phyloP scores from a whole-genome alignment of 1,140 invertebrate species.

The Mycetomoellerius zeteki region DNA sequence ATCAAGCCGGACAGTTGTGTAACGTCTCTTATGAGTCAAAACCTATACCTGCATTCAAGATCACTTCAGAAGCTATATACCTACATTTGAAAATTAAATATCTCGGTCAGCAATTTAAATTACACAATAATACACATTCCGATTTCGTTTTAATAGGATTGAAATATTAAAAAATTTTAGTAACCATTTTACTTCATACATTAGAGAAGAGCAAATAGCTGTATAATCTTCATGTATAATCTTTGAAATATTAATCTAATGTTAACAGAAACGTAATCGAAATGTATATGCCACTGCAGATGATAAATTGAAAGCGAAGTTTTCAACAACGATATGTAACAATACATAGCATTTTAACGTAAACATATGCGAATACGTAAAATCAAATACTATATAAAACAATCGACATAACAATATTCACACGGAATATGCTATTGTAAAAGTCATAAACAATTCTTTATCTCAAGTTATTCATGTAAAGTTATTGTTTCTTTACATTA shows the following conservation, averaged over 20 bases:
- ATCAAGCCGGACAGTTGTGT: no score
- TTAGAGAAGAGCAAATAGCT: background rate
- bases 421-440: background rate
- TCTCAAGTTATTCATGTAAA: background rate
- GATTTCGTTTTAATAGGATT: constrained; percentile 11
- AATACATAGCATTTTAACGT: background rate
- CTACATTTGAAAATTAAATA: background rate
- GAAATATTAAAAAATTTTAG: constrained; percentile 19
- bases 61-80: background rate
- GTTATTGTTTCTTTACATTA: constrained; percentile 19
- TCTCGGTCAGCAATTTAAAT: background rate
- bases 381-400: background rate
- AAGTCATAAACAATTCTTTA: background rate
- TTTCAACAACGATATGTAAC: background rate
- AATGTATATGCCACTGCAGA: background rate
- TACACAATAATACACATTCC: constrained; percentile 11
- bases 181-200: background rate
- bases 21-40: no score
- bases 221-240: background rate
- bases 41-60: background rate
- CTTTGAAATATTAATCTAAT: background rate
- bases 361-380: background rate
- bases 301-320: background rate
- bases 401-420: background rate
- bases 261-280: background rate